Base-by-base conservation (phyloP, 2,113 vertebrate genomes). In the Crypturellus undulatus region DNA sequence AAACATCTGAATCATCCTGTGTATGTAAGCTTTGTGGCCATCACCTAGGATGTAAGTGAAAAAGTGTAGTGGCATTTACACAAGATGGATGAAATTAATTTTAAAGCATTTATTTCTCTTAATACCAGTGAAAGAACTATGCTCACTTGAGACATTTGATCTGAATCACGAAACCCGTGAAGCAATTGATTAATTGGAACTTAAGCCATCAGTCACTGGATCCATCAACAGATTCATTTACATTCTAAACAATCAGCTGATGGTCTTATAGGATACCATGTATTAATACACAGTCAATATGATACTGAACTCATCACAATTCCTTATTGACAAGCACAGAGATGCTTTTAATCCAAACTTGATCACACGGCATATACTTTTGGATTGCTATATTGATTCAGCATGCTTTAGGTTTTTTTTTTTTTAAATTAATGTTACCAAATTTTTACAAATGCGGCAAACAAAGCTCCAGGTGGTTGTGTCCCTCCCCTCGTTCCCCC, bases 141-240 rank as follows among this genome's bases (percentile, higher is more conserved):
- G 98, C 98, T 98, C 98, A 98, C 98, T 99, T 98, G 98, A 99
- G 99, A 99, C 98, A 99, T 98, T 98, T 99, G 98, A 99, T 99
- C 99, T 99, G 98, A 99, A 99, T 99, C 98, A 99, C 98, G 98
- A 98, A 99, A 99, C 98, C 96, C 96, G 99, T 98, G 98, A 99
- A 99, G 98, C 98, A 98, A 99, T 98, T 99, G 99, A 99, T 99
- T 99, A 99, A 99, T 99, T 99, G 98, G 98, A 99, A 99, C 99
- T 99, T 98, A 99, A 99, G 98, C 99, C 98, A 99, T 99, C 98
- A 98, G 98, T 99, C 99, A 99, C 98, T 97, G 97, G 98, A 98
- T 98, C 98, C 98, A 99, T 99, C 98, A 98, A 96, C 98, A 98
- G 98, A 98, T 98, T 98, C 98, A 99, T 99, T 99, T 99, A 98